Evolutionary conservation across 1,140 invertebrate genomes (phyloP).

Genomic region (Diachasma alloeum): DNA sequence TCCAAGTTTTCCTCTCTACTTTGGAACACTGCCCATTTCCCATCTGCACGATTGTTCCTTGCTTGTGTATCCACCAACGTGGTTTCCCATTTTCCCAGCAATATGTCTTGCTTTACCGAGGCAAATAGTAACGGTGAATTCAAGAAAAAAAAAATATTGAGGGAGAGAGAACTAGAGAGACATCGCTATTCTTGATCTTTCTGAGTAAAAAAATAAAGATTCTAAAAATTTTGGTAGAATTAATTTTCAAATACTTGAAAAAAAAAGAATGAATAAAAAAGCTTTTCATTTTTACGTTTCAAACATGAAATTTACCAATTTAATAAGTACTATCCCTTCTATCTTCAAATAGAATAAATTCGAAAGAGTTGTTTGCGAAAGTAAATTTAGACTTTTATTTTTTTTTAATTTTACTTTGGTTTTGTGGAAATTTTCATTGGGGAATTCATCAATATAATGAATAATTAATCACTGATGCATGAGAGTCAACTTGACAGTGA

Average conservation of each 20-base stretch:
- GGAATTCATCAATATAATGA: background rate
- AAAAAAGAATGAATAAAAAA: background rate
- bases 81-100: constrained; percentile 5
- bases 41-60: constrained; percentile 5
- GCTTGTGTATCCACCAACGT: background rate
- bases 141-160: background rate
- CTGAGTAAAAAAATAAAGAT: background rate
- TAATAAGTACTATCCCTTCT: too few relatives aligned
- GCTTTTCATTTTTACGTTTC: too few relatives aligned
- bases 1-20: background rate
- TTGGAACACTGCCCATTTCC: constrained; percentile 6
- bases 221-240: background rate
- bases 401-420: too few relatives aligned
- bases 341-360: too few relatives aligned
- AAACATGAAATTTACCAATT: too few relatives aligned
- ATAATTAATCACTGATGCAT: background rate
- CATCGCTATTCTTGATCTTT: too few relatives aligned
- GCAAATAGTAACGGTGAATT: background rate
- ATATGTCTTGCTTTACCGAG: constrained; percentile 9
- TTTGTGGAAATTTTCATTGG: background rate
- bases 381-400: too few relatives aligned
- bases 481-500: background rate
- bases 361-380: too few relatives aligned
- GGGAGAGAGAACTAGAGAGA: background rate
- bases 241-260: background rate